phyloP scores from a whole-genome alignment of 2,888 invertebrate species.

The Halictus ligatus region DNA sequence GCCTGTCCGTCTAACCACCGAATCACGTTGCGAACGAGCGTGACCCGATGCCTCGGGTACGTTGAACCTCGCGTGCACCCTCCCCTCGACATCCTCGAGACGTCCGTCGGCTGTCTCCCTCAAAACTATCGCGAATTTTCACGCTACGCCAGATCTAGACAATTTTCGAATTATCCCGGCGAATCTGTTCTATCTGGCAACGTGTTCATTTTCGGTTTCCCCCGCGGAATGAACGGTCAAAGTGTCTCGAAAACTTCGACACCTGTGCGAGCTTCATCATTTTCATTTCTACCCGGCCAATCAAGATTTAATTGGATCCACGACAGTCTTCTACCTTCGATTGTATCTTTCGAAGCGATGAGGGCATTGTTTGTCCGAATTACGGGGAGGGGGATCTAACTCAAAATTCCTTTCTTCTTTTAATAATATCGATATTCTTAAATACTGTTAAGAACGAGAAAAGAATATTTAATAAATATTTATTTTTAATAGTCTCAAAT shows the following conservation, averaged over 20 bases:
- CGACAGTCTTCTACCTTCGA: background rate
- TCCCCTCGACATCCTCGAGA: slow-evolving; percentile 35
- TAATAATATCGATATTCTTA: too few relatives aligned
- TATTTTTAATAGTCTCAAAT: too few relatives aligned
- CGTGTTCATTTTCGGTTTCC: slow-evolving; percentile 1
- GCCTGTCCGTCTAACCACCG: slow-evolving; percentile 10
- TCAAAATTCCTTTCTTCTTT: too few relatives aligned
- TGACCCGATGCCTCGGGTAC: slow-evolving; percentile 32
- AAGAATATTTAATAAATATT: too few relatives aligned
- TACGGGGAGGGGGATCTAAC: too few relatives aligned
- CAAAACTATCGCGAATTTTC: background rate
- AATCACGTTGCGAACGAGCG: slow-evolving; percentile 27
- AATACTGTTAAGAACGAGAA: too few relatives aligned
- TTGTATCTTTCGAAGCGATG: background rate
- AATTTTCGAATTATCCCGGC: background rate
- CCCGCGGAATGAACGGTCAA: background rate
- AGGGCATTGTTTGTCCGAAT: too few relatives aligned
- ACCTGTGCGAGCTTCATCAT: background rate
- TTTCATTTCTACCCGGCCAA: background rate
- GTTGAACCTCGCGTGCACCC: slow-evolving; percentile 55
- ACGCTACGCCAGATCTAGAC: background rate
- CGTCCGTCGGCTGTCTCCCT: background rate
- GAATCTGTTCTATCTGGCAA: background rate
- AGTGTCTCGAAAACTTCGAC: background rate
- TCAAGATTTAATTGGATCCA: background rate